Base-by-base conservation (phyloP, 2,113 vertebrate species). In the Rhipidura dahli region DNA sequence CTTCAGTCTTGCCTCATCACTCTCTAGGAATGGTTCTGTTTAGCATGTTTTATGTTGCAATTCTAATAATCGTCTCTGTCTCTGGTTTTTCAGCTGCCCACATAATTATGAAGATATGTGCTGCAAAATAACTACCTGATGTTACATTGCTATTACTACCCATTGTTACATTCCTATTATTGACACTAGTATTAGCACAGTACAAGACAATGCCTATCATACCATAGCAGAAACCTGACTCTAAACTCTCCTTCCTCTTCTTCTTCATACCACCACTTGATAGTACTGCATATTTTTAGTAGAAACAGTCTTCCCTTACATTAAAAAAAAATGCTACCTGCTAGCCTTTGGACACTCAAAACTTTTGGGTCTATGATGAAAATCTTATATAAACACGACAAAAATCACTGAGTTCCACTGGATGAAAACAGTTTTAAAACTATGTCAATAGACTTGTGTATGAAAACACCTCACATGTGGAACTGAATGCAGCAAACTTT, bases 21-120 rank as follows among this genome's bases (percentile, higher is more conserved):
- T 97, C 87, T 96, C 94, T 96, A 96, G 88, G 96, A 95, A 96
- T 71, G 60, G 79, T n/a, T 83, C 94, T 92, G 72, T 86, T 96
- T 87, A 93, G 75, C 85, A 77, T 94, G 82, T 65, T 88, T 93
- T 66, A 83, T 66, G 71, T 70, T 73, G 63, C 31, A 93, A 78
- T 92, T 94, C 90, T 94, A 94, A 93, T 86, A 80, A 93, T 68
- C 82, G 87, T 59, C 73, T 93, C 87, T 84, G 54, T 61, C 49
- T 72, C 61, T 87, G 65, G 45, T 88, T 95, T 83, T 77, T 73
- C 54, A 92, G 69, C 72, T 91, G 82, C 92, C 94, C 80, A 78
- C 72, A 86, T 83, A 94, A 97, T 88, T 93, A 91, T 6, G 40
- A 91, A 90, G 59, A 47, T 53, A 88, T 51, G 57, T 79, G 70